Conservation (phyloP, 2,888 invertebrate species). For the Andrena bucephala region DNA sequence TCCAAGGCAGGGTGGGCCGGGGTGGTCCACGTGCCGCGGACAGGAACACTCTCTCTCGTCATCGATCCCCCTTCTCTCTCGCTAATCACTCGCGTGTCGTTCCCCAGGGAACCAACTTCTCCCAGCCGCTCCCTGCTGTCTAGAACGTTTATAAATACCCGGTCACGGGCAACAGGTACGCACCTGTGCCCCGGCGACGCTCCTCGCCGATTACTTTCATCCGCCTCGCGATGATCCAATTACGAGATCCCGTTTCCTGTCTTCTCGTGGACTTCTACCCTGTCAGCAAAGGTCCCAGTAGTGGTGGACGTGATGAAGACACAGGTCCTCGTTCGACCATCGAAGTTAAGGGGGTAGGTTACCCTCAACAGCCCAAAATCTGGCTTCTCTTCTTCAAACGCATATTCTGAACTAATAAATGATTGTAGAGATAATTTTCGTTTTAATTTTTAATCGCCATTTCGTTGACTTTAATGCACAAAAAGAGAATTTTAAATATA, state of each 20-base stretch:
- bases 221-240: constrained; percentile 65
- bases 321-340: too few relatives aligned
- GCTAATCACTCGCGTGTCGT: constrained; percentile 16
- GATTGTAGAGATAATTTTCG: too few relatives aligned
- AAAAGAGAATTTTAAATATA: too few relatives aligned
- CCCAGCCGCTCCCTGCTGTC: constrained; percentile 15
- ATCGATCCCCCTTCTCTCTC: constrained; percentile 9
- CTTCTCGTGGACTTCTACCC: constrained; percentile 18
- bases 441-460: too few relatives aligned
- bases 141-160: constrained; percentile 29
- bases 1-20: neutral
- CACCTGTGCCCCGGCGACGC: constrained; percentile 21
- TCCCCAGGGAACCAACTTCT: constrained; percentile 19
- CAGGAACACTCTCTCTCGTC: neutral
- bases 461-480: too few relatives aligned
- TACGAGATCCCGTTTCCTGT: constrained; percentile 55
- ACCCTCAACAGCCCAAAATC: too few relatives aligned
- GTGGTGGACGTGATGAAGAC: too few relatives aligned
- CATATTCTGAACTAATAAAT: too few relatives aligned
- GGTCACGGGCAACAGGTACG: constrained; percentile 43
- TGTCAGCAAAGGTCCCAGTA: too few relatives aligned
- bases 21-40: constrained; percentile 7
- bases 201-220: constrained; percentile 58
- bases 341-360: too few relatives aligned
- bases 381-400: too few relatives aligned